Base-by-base conservation (phyloP, 1,140 invertebrate species). In the Daktulosphaira vitifoliae region DNA sequence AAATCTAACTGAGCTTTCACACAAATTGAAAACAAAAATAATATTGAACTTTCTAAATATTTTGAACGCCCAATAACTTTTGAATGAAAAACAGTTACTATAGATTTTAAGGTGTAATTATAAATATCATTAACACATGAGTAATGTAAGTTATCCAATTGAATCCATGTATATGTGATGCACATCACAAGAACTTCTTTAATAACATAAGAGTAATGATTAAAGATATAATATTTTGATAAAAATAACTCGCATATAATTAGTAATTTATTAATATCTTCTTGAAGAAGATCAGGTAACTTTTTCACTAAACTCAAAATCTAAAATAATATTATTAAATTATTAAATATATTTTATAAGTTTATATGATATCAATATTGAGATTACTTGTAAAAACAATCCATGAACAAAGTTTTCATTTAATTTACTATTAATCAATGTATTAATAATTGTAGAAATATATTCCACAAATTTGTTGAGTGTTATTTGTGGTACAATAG, bases 331-430 rank as follows among this genome's bases (percentile, higher is more conserved):
- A 6, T 33, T 33, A 33, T 33, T 33, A 11, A 33, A 5, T 11
- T 5, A 33, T 5, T 33, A 6, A 6, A 33, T 6, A 6, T 33
- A 33, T 16, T 44, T 13, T 16, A 26, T 44, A 6, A 26, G 16
- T 37, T 13, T 20, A 20, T 22, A 22, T 42, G 22, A 11, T 6
- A 11, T 25, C 16, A 16, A 6, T 26, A 5, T 11, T 25, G 11
- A 25, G 25, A 42, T 62, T 68, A 78, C 75, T 71, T 79, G 78
- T 15, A 79, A 70, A 9, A 78, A 67, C 29, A 76, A 67, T 16
- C 78, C 78, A 68, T 79, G 78, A 22, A 71, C 73, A 49, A 73
- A 72, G 69, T 79, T 79, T 26, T 70, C 73, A 44, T 72, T 71
- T 33, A 48, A 62, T 46, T 22, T 73, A 71, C 18, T 56, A 13